These are phyloP conservation scores for Nemurella pictetii DNA, from an alignment of 2,888 invertebrate genomes.

Conservation along the genomic window DNA sequence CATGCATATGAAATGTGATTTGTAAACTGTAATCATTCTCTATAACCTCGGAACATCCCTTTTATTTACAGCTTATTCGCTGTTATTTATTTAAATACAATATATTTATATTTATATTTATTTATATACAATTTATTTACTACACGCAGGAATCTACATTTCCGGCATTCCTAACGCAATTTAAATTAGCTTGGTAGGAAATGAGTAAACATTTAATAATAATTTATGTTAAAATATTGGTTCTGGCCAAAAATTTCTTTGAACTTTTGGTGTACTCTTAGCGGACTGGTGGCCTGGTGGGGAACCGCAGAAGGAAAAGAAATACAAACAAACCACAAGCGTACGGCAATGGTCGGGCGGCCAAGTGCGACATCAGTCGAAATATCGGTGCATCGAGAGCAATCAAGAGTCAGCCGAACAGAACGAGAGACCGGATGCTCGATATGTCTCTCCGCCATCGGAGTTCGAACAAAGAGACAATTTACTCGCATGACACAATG, in stretches of 20 bases:
- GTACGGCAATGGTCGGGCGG: neutral
- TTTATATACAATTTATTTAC: too few relatives aligned
- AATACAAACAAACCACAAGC: too few relatives aligned
- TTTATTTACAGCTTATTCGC: neutral
- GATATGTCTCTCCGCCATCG: neutral
- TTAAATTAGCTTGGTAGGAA: neutral
- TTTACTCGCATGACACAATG: neutral
- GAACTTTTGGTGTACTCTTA: neutral
- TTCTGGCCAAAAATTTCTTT: neutral
- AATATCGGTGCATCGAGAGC: neutral
- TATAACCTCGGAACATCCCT: neutral
- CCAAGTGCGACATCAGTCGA: neutral
- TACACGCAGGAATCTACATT: too few relatives aligned
- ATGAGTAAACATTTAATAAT: neutral
- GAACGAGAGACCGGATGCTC: neutral
- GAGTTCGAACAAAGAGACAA: neutral
- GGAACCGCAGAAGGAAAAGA: neutral
- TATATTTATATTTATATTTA: neutral
- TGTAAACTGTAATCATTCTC: too few relatives aligned
- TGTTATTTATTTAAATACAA: neutral
- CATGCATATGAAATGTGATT: too few relatives aligned
- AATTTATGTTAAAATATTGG: neutral
- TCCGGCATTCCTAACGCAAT: neutral
- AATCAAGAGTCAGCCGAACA: neutral
- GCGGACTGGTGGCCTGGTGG: neutral